A percentile compares a stretch with the other conserved stretches of the same genome.
phyloP scores from a whole-genome alignment of 2,113 vertebrate species.

The Cheilinus undulatus region DNA sequence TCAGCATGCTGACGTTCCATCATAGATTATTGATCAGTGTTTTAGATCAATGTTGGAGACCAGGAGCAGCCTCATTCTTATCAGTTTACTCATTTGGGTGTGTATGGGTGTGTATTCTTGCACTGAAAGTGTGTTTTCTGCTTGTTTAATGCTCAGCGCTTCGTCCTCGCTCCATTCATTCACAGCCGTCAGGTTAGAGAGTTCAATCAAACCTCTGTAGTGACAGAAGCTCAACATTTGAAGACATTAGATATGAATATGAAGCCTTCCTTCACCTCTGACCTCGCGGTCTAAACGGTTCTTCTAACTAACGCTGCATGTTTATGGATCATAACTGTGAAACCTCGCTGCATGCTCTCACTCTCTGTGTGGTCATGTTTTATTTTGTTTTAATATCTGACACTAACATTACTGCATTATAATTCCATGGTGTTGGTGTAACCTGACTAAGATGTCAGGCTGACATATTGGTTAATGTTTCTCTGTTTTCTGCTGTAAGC shows the following conservation, averaged over 20 bases:
- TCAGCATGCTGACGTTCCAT: conserved; percentile 8
- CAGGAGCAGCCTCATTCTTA: too few relatives aligned
- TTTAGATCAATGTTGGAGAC: not conserved
- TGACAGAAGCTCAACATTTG: not conserved
- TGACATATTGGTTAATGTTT: too few relatives aligned
- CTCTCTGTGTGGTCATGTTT: not conserved
- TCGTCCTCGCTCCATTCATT: conserved; percentile 6
- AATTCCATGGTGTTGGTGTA: not conserved
- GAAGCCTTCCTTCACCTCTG: too few relatives aligned
- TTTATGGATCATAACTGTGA: not conserved
- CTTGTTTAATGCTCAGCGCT: not conserved
- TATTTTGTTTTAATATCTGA: not conserved
- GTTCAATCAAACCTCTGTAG: not conserved
- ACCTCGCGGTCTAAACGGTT: not conserved
- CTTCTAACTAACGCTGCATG: conserved; percentile 35
- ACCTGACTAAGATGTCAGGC: not conserved
- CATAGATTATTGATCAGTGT: conserved; percentile 8
- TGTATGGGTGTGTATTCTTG: too few relatives aligned
- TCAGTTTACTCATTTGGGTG: too few relatives aligned
- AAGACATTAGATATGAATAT: not conserved
- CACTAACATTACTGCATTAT: not conserved
- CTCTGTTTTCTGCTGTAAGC: too few relatives aligned
- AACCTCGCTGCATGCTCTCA: conserved; percentile 30
- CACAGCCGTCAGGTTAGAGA: not conserved
- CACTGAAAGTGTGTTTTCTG: not conserved